Percentiles rank a stretch among this genome's conserved stretches.
These are phyloP conservation scores for Colaptes auratus DNA, from an alignment of 2,113 vertebrate genomes.

Conservation along the genomic window DNA sequence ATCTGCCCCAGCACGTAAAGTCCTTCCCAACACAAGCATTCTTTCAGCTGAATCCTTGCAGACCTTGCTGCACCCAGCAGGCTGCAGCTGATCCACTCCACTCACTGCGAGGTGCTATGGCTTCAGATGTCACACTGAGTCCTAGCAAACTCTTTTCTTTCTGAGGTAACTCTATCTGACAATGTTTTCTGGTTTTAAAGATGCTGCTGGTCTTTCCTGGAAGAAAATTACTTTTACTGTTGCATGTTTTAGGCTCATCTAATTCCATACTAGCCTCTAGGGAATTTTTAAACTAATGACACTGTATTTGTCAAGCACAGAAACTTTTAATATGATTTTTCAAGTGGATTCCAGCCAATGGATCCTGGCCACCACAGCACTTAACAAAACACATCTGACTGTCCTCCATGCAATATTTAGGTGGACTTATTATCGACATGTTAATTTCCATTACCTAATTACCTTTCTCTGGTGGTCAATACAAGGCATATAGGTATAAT, in stretches of 20 bases:
- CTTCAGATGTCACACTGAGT: not conserved
- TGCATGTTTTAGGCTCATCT: not conserved
- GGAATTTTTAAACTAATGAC: conserved; percentile 59
- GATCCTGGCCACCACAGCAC: conserved; percentile 47
- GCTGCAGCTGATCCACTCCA: not conserved
- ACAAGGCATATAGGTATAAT: not conserved
- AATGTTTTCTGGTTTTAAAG: not conserved
- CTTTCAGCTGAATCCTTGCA: not conserved
- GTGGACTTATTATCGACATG: not conserved
- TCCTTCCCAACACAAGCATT: not conserved
- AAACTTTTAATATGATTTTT: conserved; percentile 61
- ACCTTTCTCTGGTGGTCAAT: not conserved
- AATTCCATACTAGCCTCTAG: conserved; percentile 15
- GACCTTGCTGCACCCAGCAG: not conserved
- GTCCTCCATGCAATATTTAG: conserved; percentile 37
- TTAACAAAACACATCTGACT: conserved; percentile 33
- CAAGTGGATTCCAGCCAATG: conserved; percentile 53
- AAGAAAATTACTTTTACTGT: conserved; percentile 37
- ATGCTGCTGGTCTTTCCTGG: not conserved
- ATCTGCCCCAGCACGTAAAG: no score
- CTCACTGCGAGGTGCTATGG: not conserved
- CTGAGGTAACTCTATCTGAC: not conserved
- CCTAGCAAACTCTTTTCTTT: not conserved
- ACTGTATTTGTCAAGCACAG: conserved; percentile 25
- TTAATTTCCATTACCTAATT: not conserved